phyloP scores from a whole-genome alignment of 2,113 vertebrate genomes.

The Sus scrofa region T2T-Sscrofa CM000819.6:79817001-79817500 shows the following conservation, averaged over 20 bases:
- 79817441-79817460: neutral
- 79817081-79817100: too few species aligned
- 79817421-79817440: neutral
- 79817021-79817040: too few species aligned
- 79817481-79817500: neutral
- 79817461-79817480: neutral
- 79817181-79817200: neutral
- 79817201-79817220: neutral
- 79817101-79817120: too few species aligned
- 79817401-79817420: neutral
- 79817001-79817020: too few species aligned
- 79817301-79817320: neutral
- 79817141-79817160: neutral
- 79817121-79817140: too few species aligned
- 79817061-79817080: too few species aligned
- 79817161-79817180: neutral
- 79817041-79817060: too few species aligned
- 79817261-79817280: neutral
- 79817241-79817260: neutral
- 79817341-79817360: neutral
- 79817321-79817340: neutral
- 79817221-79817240: neutral
- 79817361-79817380: neutral
- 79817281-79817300: neutral
- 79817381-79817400: neutral